Percentiles rank a stretch among this genome's conserved stretches.
Evolutionary conservation across 2,888 invertebrate species (phyloP).

Genomic region (Sphinx pinastri): DNA sequence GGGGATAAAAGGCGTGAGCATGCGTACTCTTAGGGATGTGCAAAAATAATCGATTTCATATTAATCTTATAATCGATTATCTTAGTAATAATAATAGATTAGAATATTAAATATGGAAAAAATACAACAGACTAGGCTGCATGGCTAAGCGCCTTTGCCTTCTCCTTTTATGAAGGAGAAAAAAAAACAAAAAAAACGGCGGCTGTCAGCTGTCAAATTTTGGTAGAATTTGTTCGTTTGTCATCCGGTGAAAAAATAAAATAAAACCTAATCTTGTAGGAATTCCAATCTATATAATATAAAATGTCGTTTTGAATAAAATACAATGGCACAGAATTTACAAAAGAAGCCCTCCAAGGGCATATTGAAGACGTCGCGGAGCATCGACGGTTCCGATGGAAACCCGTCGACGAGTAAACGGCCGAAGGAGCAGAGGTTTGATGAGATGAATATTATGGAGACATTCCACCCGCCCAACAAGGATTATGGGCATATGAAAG

Average conservation of each 20-base stretch:
- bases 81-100: no score
- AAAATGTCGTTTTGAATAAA: slow-evolving; percentile 52
- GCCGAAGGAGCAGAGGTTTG: slow-evolving; percentile 91
- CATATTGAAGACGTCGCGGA: slow-evolving; percentile 95
- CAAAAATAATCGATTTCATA: no score
- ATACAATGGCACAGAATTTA: slow-evolving; percentile 89
- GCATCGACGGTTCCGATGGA: slow-evolving; percentile 89
- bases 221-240: slow-evolving; percentile 23
- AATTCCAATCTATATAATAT: slow-evolving; percentile 1
- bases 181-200: no score
- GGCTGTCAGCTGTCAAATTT: slow-evolving; percentile 8
- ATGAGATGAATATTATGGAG: slow-evolving; percentile 99
- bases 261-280: slow-evolving; percentile 26
- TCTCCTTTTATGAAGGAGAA: no score
- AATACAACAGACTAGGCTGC: no score
- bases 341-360: slow-evolving; percentile 94
- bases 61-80: no score
- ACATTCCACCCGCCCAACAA: slow-evolving; percentile 99
- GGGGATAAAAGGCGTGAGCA: no score
- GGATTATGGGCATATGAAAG: slow-evolving; percentile 99
- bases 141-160: no score
- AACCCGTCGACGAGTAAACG: slow-evolving; percentile 75
- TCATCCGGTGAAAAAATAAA: slow-evolving; percentile 40
- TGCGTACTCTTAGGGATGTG: no score
- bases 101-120: no score